Conservation (phyloP, 2,888 invertebrate species). For the Caenorhabditis drosophilae region DNA sequence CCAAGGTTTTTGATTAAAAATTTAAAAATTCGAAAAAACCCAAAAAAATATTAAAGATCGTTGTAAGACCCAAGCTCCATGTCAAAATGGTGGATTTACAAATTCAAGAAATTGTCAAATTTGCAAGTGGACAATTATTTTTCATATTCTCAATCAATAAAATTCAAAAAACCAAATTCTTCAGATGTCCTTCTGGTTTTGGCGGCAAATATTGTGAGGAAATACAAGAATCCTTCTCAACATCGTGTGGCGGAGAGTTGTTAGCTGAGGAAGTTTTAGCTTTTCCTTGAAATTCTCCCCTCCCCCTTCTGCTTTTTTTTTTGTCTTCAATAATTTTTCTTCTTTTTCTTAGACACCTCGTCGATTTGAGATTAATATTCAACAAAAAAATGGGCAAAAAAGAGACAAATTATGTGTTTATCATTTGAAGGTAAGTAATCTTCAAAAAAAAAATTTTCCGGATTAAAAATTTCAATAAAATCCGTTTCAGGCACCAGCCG, state of each 20-base stretch:
- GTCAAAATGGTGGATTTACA: slow-evolving; percentile 50
- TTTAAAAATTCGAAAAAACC: too few species aligned
- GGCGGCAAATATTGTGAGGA: slow-evolving; percentile 44
- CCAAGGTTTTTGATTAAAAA: too few species aligned
- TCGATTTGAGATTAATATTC: slow-evolving; percentile 48
- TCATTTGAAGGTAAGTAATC: slow-evolving; percentile 37
- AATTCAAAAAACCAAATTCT: too few species aligned
- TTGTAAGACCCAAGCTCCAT: slow-evolving; percentile 14
- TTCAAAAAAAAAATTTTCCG: background rate
- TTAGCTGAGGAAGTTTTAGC: slow-evolving; percentile 41
- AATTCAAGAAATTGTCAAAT: slow-evolving; percentile 42
- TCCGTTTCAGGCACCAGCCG: slow-evolving; percentile 40
- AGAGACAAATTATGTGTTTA: slow-evolving; percentile 46
- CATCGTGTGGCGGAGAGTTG: slow-evolving; percentile 44
- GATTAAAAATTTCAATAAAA: background rate
- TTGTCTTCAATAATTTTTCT: background rate
- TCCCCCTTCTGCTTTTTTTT: too few species aligned
- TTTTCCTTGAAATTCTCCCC: too few species aligned
- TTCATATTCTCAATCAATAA: too few species aligned
- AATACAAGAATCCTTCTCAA: slow-evolving; percentile 42
- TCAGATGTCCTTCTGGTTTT: slow-evolving; percentile 54
- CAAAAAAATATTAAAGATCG: too few species aligned
- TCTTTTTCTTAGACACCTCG: slow-evolving; percentile 26
- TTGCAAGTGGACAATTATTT: too few species aligned
- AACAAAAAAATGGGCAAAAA: slow-evolving; percentile 19